A percentile compares a stretch with the other conserved stretches of the same genome.
Evolutionary conservation across 2,797 vertebrate genomes (phyloP).

Genomic region (Graptemys geographica): DNA sequence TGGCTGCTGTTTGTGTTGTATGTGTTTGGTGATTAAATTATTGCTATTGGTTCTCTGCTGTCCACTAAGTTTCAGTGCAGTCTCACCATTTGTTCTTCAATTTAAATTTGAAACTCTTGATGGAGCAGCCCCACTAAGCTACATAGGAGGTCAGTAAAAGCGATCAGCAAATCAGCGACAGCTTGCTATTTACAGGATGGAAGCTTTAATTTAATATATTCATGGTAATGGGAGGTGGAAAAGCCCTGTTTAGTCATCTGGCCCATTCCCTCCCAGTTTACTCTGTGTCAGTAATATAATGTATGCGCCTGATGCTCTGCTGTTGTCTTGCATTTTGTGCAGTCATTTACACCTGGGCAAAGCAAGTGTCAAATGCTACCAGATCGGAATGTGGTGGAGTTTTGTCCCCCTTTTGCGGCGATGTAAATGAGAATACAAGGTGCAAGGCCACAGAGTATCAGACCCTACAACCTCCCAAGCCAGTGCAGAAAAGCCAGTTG

Average conservation of each 20-base stretch:
- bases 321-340: not conserved
- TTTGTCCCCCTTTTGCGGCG: not conserved
- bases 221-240: not conserved
- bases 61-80: not conserved
- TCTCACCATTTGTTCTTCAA: not conserved
- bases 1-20: not conserved
- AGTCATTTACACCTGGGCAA: not conserved
- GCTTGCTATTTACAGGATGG: fast-evolving
- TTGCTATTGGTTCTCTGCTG: not conserved
- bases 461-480: not conserved
- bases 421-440: not conserved
- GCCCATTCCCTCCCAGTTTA: fast-evolving
- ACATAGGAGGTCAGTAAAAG: not conserved
- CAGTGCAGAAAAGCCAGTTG: not conserved
- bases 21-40: not conserved
- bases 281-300: not conserved
- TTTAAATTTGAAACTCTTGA: not conserved
- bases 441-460: not conserved
- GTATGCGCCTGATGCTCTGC: not conserved
- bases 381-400: not conserved
- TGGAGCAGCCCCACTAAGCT: fast-evolving
- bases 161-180: not conserved
- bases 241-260: not conserved
- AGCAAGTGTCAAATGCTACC: not conserved
- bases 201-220: not conserved